Conservation (phyloP, 92 coral and sea anemone genomes). For the Palythoa grandis region DNA sequence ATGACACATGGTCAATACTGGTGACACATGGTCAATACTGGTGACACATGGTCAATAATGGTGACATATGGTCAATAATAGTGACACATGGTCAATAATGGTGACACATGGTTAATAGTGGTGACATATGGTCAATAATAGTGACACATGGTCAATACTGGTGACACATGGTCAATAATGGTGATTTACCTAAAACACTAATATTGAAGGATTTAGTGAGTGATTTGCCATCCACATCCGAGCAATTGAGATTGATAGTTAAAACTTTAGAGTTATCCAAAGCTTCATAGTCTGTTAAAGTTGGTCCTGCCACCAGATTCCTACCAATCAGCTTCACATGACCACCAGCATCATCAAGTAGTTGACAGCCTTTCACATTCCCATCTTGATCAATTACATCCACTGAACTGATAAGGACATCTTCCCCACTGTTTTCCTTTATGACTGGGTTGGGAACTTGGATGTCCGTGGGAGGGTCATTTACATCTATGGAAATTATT, state of each 20-base stretch:
- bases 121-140: too few relatives aligned
- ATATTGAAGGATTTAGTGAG: constrained; percentile 62
- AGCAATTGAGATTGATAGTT: constrained; percentile 68
- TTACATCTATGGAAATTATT: constrained; percentile 58
- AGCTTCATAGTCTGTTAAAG: constrained; percentile 76
- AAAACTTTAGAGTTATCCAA: constrained; percentile 54
- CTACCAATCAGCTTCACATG: constrained; percentile 60
- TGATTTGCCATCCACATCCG: constrained; percentile 71
- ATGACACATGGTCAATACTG: too few relatives aligned
- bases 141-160: too few relatives aligned
- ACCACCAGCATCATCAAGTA: constrained; percentile 69
- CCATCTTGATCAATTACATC: constrained; percentile 79
- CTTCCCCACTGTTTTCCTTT: constrained; percentile 70
- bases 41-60: too few relatives aligned
- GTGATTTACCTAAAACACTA: constrained; percentile 61
- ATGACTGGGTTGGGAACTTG: constrained; percentile 58
- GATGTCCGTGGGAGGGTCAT: constrained; percentile 89
- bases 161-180: not conserved
- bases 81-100: too few relatives aligned
- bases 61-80: too few relatives aligned
- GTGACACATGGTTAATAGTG: too few relatives aligned
- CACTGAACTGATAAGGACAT: constrained; percentile 69
- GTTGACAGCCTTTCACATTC: constrained; percentile 64
- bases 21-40: too few relatives aligned
- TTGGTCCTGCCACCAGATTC: constrained; percentile 80